Base-by-base conservation (phyloP, 2,797 vertebrate species). In the Trematomus bernacchii region DNA sequence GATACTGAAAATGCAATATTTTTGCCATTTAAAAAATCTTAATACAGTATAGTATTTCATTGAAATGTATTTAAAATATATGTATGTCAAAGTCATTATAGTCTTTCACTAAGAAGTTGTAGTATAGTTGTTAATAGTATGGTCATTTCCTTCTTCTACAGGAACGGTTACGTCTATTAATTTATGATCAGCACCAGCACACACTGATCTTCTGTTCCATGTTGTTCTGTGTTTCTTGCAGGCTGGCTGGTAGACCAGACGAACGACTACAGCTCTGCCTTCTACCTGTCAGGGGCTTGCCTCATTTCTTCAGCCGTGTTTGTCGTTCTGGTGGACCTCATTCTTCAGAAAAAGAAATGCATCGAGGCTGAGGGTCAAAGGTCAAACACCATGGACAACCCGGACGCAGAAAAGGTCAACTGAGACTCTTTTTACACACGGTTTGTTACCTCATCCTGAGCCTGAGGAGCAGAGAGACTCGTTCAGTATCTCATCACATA, bases 231-330 rank as follows among this genome's bases (percentile, higher is more conserved):
- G 1, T 53, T 14, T 13, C 3, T 50, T 14, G 27, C 86, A 95
- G 94, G 93, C 61, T 93, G 90, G 91, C 83, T 94, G 84, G 93
- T 94, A 83, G 94, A 94, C 50, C 57, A 79, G 47, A 84, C 64
- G 0, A 12, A 62, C 0, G 68, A 86, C 85, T 94, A 85, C 78
- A 68, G 91, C 33, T 1, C 65, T 13, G 88, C 90, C 19, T 95
- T 94, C 85, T 93, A 94, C 83, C 55, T 95, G 50, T 87, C 94
- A 0, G 92, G 93, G 16, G 10, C 88, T 64, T 92, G 91, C 77
- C 71, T 94, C 13, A n/a, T 92, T 12, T 54, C 73, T 0, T 92
- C 94, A 0, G 84, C 76, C 0, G 66, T 76, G 12, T 93, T 94
- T n/a, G 88, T 94, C 11, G 42, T 87, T n/a, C 48, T 91, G 48